phyloP scores from a whole-genome alignment of 2,888 invertebrate genomes.

The Rutpela maculata region DNA sequence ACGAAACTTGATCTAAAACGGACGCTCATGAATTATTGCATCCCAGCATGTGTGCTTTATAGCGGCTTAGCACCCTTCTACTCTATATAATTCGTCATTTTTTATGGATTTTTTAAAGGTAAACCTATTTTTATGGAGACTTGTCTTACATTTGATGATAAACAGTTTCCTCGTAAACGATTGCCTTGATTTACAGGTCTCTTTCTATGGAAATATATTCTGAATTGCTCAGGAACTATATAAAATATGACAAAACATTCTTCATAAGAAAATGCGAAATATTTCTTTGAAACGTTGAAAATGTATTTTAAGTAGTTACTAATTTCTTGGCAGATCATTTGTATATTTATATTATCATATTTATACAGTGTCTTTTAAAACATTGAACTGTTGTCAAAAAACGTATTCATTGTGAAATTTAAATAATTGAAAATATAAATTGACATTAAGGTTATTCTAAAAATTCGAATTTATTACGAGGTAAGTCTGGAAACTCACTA shows the following conservation, averaged over 20 bases:
- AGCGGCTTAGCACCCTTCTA: slow-evolving; percentile 31
- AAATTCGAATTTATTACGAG: no score
- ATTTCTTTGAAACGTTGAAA: neutral
- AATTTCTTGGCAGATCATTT: neutral
- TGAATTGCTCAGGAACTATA: neutral
- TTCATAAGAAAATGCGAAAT: neutral
- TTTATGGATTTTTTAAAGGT: slow-evolving; percentile 51
- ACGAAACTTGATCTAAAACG: slow-evolving; percentile 40
- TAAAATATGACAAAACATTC: slow-evolving; percentile 17
- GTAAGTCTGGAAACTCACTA: no score
- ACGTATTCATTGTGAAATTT: no score
- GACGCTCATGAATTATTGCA: slow-evolving; percentile 42
- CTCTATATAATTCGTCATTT: slow-evolving; percentile 49
- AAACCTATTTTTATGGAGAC: slow-evolving; percentile 31
- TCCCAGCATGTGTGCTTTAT: slow-evolving; percentile 33
- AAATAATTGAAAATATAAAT: no score
- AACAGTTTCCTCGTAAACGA: slow-evolving; percentile 34
- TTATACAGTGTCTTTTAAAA: no score
- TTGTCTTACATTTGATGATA: slow-evolving; percentile 34
- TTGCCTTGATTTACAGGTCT: slow-evolving; percentile 28
- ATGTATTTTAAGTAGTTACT: neutral
- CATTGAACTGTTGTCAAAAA: no score
- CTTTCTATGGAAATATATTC: slow-evolving; percentile 31
- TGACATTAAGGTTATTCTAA: no score
- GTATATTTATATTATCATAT: neutral